These are phyloP conservation scores for human (Homo sapiens) DNA, from an alignment of 2,113 vertebrate species.

Conservation along the genomic window GRCh38 chr3:193475001-193475500, in stretches of 20 bases:
- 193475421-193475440: neutral
- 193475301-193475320: neutral
- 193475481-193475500: neutral
- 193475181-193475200: neutral
- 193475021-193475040: neutral
- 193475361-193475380: neutral
- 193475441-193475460: neutral
- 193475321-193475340: neutral
- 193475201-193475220: neutral
- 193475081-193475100: neutral
- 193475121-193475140: slow-evolving; percentile 21
- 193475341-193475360: neutral
- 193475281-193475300: neutral
- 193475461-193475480: neutral
- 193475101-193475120: neutral
- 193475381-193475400: neutral
- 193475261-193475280: neutral
- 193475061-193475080: neutral
- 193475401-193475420: neutral
- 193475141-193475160: slow-evolving; percentile 7
- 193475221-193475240: neutral
- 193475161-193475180: neutral
- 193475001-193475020: neutral
- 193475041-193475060: neutral
- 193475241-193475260: neutral